Base-by-base conservation (phyloP, 2,888 invertebrate genomes). In the Scrobipalpa atriplicella region DNA sequence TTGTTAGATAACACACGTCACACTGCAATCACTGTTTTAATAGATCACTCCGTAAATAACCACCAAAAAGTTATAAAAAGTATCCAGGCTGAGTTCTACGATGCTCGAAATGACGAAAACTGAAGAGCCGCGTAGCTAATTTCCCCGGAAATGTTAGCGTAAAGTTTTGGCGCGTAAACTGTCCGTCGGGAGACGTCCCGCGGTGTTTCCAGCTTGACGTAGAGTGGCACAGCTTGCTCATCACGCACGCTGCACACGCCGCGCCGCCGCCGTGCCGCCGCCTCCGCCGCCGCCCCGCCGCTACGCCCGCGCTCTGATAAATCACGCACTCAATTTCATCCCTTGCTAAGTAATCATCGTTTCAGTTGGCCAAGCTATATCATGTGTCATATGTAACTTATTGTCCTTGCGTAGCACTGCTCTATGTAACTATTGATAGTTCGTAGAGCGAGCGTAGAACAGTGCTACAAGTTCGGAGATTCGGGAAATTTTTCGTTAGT, bases 171-270 rank as follows among this genome's bases (percentile, higher is more conserved):
- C 70, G 74, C 65, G 70, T 72, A 65, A 69, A 70, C 69, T 8
- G 13, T 18, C 67, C 61, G 70, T 74, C 78, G 77, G 77, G 80
- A 84, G 78, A 87, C 90, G 90, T 86, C 88, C 80, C 85, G 81
- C 84, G 78, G 72, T 84, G 79, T 74, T 75, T 78, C 81, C 80
- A 80, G 80, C 82, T 79, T 79, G 78, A 75, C 77, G 83, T 78
- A 73, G 81, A 89, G 52, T 68, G 65, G 39, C 85, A 86, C 87
- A 79, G 81, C 82, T 82, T 80, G 83, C 77, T 79, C 72, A 70
- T 70, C 72, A 72, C 74, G 41, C 72, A 72, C 74, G 41, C 69
- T 68, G 58, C 16, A n/a, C 58, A 36, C 16, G 6, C 7, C 56
- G 29, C 21, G 38, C 36, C 58, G 29, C 29, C 29, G 6, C 56